Evolutionary conservation across 1,140 invertebrate species (phyloP).

Genomic region (Conus betulinus): DNA sequence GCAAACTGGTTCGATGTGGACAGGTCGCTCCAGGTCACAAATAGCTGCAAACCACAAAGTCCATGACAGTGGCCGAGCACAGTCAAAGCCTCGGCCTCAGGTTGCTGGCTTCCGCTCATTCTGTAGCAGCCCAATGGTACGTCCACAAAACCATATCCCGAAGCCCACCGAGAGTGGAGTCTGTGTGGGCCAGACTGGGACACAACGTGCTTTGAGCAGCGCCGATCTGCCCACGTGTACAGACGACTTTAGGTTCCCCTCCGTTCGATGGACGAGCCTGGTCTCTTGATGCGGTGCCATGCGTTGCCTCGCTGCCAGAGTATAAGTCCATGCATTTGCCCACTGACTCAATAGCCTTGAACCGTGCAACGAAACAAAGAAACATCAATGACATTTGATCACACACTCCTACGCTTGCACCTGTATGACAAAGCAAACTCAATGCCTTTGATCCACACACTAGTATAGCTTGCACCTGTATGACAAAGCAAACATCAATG

Average conservation of each 20-base stretch:
- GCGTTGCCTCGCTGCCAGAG: conserved; percentile 79
- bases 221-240: conserved; percentile 89
- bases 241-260: conserved; percentile 79
- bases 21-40: conserved; percentile 82
- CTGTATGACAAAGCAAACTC: too few relatives aligned
- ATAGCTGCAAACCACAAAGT: conserved; percentile 88
- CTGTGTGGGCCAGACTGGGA: conserved; percentile 81
- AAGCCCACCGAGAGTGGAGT: conserved; percentile 81
- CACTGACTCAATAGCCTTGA: conserved; percentile 77
- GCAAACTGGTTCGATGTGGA: conserved; percentile 91
- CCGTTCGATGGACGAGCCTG: conserved; percentile 73
- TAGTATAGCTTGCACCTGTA: conserved; percentile 57
- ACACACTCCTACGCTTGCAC: too few relatives aligned
- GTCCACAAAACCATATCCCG: conserved; percentile 91
- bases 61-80: conserved; percentile 87
- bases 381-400: not conserved
- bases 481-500: conserved; percentile 70
- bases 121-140: conserved; percentile 84
- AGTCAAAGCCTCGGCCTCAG: conserved; percentile 80
- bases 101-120: conserved; percentile 80
- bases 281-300: not conserved
- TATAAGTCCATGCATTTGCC: conserved; percentile 89
- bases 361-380: conserved; percentile 69
- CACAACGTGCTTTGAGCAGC: conserved; percentile 86
- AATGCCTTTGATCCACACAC: too few relatives aligned